These are phyloP conservation scores for Cephus pygmeus DNA, from an alignment of 2,888 invertebrate species.

Conservation along the genomic window DNA sequence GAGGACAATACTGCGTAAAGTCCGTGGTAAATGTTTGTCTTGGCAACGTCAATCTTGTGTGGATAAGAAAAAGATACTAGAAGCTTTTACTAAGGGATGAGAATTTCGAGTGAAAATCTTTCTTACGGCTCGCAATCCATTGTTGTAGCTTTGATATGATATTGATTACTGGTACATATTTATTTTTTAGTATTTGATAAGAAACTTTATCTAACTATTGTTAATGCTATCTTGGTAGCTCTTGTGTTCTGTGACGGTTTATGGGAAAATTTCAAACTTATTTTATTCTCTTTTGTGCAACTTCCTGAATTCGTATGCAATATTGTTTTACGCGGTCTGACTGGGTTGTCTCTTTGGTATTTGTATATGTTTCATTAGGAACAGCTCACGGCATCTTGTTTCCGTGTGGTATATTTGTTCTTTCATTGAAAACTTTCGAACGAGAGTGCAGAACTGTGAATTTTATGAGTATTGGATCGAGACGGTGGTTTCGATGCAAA, in stretches of 20 bases:
- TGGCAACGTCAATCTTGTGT: not conserved
- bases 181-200: not conserved
- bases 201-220: not conserved
- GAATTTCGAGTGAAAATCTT: not conserved
- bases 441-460: not conserved
- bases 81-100: not conserved
- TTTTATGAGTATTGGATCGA: not conserved
- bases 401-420: not conserved
- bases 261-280: not conserved
- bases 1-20: not conserved
- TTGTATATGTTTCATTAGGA: not conserved
- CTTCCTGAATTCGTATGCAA: not conserved
- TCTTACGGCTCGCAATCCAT: not conserved
- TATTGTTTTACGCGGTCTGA: not conserved
- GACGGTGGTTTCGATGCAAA: constrained; percentile 56
- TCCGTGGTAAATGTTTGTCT: not conserved
- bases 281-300: not conserved
- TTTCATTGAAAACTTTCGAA: not conserved
- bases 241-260: not conserved
- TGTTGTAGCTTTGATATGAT: not conserved
- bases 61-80: not conserved
- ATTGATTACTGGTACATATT: not conserved
- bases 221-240: no score
- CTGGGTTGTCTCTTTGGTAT: not conserved
- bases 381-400: not conserved